phyloP scores from a whole-genome alignment of 2,113 vertebrate species.

The Alouatta palliata region DNA sequence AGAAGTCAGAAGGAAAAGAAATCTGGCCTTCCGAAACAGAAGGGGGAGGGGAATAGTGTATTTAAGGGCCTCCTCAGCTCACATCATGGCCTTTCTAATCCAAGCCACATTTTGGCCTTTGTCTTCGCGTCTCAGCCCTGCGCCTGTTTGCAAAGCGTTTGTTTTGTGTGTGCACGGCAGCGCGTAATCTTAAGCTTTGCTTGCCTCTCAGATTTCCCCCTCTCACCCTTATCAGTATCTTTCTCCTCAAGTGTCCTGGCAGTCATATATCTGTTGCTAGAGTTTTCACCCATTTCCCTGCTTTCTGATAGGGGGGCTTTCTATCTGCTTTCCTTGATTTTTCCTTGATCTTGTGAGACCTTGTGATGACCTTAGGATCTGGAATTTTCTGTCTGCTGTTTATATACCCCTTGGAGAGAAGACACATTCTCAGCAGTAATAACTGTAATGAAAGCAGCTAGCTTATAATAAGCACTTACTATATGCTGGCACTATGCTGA shows the following conservation, averaged over 20 bases:
- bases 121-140: slow-evolving; percentile 2
- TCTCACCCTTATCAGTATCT: slow-evolving; percentile 60
- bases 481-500: not conserved
- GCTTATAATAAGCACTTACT: slow-evolving; percentile 59
- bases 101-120: slow-evolving; percentile 62
- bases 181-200: slow-evolving; percentile 58
- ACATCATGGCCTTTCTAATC: slow-evolving; percentile 32
- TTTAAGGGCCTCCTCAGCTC: slow-evolving; percentile 36
- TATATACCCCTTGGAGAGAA: not conserved
- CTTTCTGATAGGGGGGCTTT: slow-evolving; percentile 42
- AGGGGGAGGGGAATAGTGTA: not conserved
- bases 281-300: slow-evolving; percentile 66
- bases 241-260: not conserved
- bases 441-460: slow-evolving; percentile 51
- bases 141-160: slow-evolving; percentile 47
- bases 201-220: not conserved
- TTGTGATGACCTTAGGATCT: slow-evolving; percentile 48
- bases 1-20: slow-evolving; percentile 62
- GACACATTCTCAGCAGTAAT: slow-evolving; percentile 45
- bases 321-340: slow-evolving; percentile 72
- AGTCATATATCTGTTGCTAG: slow-evolving; percentile 72
- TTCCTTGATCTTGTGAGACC: slow-evolving; percentile 60
- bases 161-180: slow-evolving; percentile 60
- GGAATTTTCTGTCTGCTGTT: slow-evolving; percentile 4
- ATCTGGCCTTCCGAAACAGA: slow-evolving; percentile 61